Base-by-base conservation (phyloP, 2,888 invertebrate species). In the Nomada fabriciana region DNA sequence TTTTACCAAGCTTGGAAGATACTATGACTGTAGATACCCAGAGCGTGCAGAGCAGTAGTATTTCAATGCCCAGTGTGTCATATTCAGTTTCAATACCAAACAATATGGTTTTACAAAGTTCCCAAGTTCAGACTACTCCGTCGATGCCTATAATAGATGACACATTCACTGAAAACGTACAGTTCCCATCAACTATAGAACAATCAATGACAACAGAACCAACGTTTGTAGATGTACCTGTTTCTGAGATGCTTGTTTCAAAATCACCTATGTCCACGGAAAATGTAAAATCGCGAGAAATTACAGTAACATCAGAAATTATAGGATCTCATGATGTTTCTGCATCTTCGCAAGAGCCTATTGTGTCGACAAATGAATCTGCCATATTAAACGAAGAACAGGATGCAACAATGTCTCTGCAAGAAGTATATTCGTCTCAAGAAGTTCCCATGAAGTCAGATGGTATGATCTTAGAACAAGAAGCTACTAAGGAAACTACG, bases 81-180 rank as follows among this genome's bases (percentile, higher is more conserved):
- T 94, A 93, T 79, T 91, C 93, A 3, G 92, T 93, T 70, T 89
- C 93, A 11, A 90, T 93, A 84, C 88, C 93, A 5, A 90, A 90
- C 20, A 90, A 84, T 74, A 89, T 91, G 29, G 88, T 89, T 0
- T 18, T 91, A 47, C 90, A 93, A 71, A 85, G 76, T 60, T 75
- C 89, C 0, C 86, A 88, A 72, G 89, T 88, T 18, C 93, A 93
- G 81, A 91, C 90, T 9, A 93, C 93, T 25, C 93, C 93, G 0
- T 94, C 93, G 15, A 93, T 94, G 94, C 93, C 93, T 29, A 92
- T 94, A 25, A 93, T 94, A 74, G 93, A 94, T 60, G 93, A 94
- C 60, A 84, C 87, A n/a, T 93, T 88, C 23, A 70, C 83, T n/a
- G 92, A 92, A 42, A 88, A 83, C 65, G 85, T 86, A 13, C 88